These are phyloP conservation scores for Geotrypetes seraphini DNA, from an alignment of 2,797 vertebrate genomes.

Conservation along the genomic window DNA sequence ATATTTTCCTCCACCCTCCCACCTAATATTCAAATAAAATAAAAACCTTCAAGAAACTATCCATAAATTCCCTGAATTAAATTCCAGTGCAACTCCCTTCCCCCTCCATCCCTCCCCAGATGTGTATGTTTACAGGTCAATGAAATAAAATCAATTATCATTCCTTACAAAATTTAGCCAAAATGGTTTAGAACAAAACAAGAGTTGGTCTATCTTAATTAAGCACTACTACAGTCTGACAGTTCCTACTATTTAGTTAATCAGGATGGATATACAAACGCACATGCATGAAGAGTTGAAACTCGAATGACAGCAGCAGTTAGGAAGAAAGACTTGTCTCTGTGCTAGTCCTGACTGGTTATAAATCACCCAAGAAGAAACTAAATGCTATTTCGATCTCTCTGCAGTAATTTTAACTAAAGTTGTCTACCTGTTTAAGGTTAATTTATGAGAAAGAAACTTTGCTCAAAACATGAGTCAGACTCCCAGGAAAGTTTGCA, in stretches of 20 bases:
- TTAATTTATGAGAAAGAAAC: conserved; percentile 6
- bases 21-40: too few species aligned
- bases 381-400: conserved; percentile 15
- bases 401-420: conserved; percentile 14
- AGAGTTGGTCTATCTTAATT: neutral
- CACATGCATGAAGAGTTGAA: conserved; percentile 11
- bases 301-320: conserved; percentile 1
- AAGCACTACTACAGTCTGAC: too few species aligned
- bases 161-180: too few species aligned
- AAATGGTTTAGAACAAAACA: conserved; percentile 4
- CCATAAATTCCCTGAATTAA: too few species aligned
- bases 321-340: neutral
- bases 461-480: neutral
- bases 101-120: too few species aligned
- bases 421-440: conserved; percentile 27
- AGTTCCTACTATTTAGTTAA: neutral
- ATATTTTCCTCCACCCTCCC: too few species aligned
- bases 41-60: too few species aligned
- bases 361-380: conserved; percentile 20
- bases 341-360: neutral
- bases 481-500: neutral
- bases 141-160: too few species aligned
- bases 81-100: too few species aligned
- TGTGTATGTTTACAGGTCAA: too few species aligned
- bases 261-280: neutral